Base-by-base conservation (phyloP, 2,113 vertebrate species). In the Lonchura striata region DNA sequence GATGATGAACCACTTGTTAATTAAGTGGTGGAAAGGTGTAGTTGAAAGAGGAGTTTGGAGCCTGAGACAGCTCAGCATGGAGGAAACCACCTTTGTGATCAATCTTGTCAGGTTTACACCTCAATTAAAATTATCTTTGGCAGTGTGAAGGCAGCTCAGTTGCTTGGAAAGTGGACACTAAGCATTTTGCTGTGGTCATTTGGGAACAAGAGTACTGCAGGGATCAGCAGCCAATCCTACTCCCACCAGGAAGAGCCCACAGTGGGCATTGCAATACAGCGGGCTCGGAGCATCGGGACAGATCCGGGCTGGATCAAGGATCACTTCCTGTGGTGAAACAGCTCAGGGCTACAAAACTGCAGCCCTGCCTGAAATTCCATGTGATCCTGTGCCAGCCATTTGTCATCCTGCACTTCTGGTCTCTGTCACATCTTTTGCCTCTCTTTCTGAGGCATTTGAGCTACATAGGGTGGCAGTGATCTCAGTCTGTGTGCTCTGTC, bases 291-390 rank as follows among this genome's bases (percentile, higher is more conserved):
- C 15, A 2, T 4, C 1, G 7, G 53, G 33, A 41, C 1, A 3
- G 66, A 47, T 13, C 30, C 2, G 3, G 41, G 37, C 37, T 91
- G 70, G 59, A 61, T 31, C 50, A 12, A 15, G 0, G 23, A 28
- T 76, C 0, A 0, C 71, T 50, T 3, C 88, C 2, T 1, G 0
- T 3, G 6, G 16, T 64, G 27, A 7, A 30, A 31, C 5, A 1
- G 64, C 44, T 83, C 46, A 17, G 37, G 35, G 42, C 37, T 69
- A 4, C 16, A 47, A 22, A 81, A 20, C 33, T 78, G 37, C 1
- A 7, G 39, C n/a, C 66, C 18, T 71, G 31, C 25, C 4, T 69
- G 33, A 46, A 23, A 33, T 41, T 70, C 65, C 74, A 13, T 78
- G 68, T 71, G 61, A 69, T 76, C 19, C 31, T 21, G 4, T 46